Conservation (phyloP, 2,888 invertebrate genomes). For the Chrysolina haemoptera region DNA sequence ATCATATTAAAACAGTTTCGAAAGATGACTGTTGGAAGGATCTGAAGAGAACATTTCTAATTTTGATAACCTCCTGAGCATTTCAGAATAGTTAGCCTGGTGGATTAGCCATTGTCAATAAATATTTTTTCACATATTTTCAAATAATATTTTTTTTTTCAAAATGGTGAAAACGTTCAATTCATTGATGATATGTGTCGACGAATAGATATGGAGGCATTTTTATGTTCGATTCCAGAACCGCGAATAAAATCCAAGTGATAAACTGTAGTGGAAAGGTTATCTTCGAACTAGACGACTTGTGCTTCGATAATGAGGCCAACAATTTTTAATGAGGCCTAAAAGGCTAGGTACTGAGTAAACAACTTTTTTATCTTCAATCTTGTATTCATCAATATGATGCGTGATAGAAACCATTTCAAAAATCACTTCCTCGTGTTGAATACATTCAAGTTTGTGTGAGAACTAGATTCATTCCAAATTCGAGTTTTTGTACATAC, state of each 20-base stretch:
- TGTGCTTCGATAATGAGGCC: conserved; percentile 26
- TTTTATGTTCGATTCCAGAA: background rate
- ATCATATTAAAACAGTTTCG: too few relatives aligned
- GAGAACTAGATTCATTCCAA: too few relatives aligned
- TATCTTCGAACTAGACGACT: conserved; percentile 27
- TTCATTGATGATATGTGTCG: background rate
- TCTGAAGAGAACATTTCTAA: too few relatives aligned
- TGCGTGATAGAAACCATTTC: background rate
- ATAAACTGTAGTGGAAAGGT: conserved; percentile 16
- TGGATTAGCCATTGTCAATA: too few relatives aligned
- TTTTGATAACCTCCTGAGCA: too few relatives aligned
- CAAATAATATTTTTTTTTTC: too few relatives aligned
- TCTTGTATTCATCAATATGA: background rate
- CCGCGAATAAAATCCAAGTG: conserved; percentile 6
- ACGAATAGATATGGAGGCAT: background rate
- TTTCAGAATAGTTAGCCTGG: too few relatives aligned
- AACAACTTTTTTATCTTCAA: conserved; percentile 7
- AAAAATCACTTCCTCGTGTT: background rate
- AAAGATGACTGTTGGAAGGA: too few relatives aligned
- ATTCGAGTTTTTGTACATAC: too few relatives aligned
- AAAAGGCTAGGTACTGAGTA: conserved; percentile 10
- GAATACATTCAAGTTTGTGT: too few relatives aligned
- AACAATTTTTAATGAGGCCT: conserved; percentile 26
- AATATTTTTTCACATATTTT: too few relatives aligned
- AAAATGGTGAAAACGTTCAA: background rate